These are phyloP conservation scores for Caenorhabditis inopinata DNA, from an alignment of 1,140 invertebrate species.

Conservation along the genomic window DNA sequence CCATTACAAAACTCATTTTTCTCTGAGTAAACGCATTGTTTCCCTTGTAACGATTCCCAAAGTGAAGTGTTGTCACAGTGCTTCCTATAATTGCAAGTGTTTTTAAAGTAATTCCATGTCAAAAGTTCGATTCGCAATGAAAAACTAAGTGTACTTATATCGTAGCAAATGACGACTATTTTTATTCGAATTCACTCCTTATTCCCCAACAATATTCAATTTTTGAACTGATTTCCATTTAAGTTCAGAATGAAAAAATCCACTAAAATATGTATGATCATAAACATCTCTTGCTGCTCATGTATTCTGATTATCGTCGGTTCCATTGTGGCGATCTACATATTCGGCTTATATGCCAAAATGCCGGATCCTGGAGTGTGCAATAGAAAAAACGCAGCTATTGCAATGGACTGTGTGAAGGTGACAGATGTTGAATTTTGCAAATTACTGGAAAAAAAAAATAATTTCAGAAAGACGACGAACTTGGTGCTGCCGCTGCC, in stretches of 20 bases:
- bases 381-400: background rate
- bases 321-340: background rate
- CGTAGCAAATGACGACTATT: no score
- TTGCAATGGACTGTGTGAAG: background rate
- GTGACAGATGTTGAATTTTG: background rate
- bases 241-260: background rate
- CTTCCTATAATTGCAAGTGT: no score
- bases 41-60: no score
- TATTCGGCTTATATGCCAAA: background rate
- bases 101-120: no score
- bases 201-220: no score
- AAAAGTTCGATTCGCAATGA: no score
- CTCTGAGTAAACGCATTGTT: no score
- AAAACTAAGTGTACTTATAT: no score
- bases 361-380: constrained; percentile 7
- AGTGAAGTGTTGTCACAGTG: no score
- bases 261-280: background rate
- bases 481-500: background rate
- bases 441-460: background rate
- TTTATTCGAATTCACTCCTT: no score
- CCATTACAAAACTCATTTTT: no score
- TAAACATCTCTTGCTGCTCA: background rate
- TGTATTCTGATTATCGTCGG: background rate
- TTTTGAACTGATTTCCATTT: no score
- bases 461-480: background rate